Percentiles rank a stretch among this genome's conserved stretches.
Evolutionary conservation across 2,888 invertebrate genomes (phyloP).

Genomic region (Crematogaster levior): DNA sequence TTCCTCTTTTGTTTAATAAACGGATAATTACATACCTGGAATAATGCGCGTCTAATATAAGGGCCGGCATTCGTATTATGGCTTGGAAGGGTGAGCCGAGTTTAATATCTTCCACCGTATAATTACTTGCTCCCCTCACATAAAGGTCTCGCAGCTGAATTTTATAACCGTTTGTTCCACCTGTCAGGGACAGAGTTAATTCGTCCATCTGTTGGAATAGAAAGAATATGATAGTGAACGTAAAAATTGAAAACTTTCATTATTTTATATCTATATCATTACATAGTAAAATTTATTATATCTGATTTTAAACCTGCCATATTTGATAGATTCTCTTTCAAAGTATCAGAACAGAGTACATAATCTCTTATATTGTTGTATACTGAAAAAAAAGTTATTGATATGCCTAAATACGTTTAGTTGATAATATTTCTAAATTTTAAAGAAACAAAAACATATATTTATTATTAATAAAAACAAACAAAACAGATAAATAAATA

Average conservation of each 20-base stretch:
- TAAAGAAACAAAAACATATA: not conserved
- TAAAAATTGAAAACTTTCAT: not conserved
- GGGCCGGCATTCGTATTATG: conserved; percentile 88
- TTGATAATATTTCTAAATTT: too few species aligned
- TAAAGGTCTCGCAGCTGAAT: conserved; percentile 85
- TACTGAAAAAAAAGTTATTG: too few species aligned
- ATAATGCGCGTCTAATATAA: conserved; percentile 89
- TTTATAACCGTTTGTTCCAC: conserved; percentile 86
- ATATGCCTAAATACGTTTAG: too few species aligned
- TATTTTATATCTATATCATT: not conserved
- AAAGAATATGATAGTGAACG: not conserved
- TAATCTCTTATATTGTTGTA: not conserved
- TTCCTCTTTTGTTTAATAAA: not conserved
- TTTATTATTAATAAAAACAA: not conserved
- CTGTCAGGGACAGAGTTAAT: conserved; percentile 87
- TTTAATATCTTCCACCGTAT: conserved; percentile 85
- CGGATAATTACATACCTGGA: conserved; percentile 81
- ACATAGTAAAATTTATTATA: not conserved
- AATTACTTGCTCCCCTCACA: conserved; percentile 86
- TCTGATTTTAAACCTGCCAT: not conserved
- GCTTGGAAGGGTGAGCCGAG: conserved; percentile 90
- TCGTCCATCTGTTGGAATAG: conserved; percentile 84
- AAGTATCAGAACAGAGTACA: not conserved
- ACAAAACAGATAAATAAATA: not conserved
- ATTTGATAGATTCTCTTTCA: not conserved